Evolutionary conservation across 53 echinoderm and acorn worm species (phyloP).

Genomic region (Henricia sp.): DNA sequence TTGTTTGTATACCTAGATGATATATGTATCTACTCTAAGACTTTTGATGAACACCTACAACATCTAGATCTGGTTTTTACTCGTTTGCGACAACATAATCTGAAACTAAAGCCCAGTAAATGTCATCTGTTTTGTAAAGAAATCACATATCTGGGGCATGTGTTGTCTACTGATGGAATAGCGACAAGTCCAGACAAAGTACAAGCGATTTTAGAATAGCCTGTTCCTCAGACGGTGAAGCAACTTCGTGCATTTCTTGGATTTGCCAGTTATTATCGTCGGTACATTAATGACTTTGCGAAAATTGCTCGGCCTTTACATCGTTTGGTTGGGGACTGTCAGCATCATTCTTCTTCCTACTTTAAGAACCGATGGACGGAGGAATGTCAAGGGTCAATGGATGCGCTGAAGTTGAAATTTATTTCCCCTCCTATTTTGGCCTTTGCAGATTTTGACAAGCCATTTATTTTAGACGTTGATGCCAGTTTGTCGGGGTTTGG

Average conservation of each 20-base stretch:
- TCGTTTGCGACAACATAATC: background rate
- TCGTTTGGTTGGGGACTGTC: conserved; percentile 34
- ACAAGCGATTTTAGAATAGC: conserved; percentile 26
- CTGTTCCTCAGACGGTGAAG: conserved; percentile 17
- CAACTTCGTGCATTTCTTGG: conserved; percentile 48
- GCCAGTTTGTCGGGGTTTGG: too few species aligned
- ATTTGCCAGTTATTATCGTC: conserved; percentile 58
- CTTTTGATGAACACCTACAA: conserved; percentile 42
- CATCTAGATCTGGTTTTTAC: conserved; percentile 17
- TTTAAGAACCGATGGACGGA: background rate
- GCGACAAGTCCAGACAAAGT: conserved; percentile 15
- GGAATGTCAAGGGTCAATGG: conserved; percentile 2
- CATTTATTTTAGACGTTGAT: too few species aligned
- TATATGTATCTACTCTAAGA: conserved; percentile 24
- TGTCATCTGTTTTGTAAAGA: conserved; percentile 36
- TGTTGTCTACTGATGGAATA: conserved; percentile 15
- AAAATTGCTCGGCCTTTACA: conserved; percentile 26
- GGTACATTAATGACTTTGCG: conserved; percentile 43
- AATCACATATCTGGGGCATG: conserved; percentile 40
- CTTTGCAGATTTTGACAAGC: conserved; percentile 66
- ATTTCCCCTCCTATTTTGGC: conserved; percentile 53
- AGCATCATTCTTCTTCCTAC: background rate
- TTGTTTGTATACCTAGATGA: conserved; percentile 26
- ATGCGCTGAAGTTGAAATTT: conserved; percentile 22
- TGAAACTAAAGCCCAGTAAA: conserved; percentile 42